These are phyloP conservation scores for Equus przewalskii DNA, from an alignment of 2,113 vertebrate species.

Conservation along the genomic window DNA sequence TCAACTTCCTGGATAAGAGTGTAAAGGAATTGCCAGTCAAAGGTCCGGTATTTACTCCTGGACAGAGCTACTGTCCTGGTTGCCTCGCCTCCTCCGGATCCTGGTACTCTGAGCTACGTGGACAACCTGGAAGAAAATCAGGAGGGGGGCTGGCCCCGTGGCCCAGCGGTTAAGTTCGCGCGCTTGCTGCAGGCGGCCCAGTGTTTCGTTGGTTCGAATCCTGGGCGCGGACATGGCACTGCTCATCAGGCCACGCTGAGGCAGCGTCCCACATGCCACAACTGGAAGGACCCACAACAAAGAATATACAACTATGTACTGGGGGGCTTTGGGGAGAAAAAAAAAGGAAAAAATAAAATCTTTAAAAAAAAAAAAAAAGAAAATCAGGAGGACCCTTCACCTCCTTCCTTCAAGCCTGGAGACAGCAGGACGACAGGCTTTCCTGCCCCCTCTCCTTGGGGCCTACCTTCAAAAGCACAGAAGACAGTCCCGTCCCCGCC, in stretches of 20 bases:
- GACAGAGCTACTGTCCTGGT: background rate
- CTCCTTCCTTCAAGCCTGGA: background rate
- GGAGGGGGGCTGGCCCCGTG: background rate
- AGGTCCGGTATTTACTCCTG: background rate
- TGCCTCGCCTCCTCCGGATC: background rate
- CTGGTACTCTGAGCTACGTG: background rate
- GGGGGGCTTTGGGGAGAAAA: too few species aligned
- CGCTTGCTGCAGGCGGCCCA: too few species aligned
- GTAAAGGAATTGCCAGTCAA: background rate
- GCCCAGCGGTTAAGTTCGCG: too few species aligned
- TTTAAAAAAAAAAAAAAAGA: background rate
- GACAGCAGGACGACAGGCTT: background rate
- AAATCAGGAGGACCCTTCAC: background rate
- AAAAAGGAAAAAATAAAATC: too few species aligned
- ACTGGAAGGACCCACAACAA: too few species aligned
- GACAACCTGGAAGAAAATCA: background rate
- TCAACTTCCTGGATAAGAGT: background rate
- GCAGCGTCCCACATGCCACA: too few species aligned
- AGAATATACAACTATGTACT: too few species aligned
- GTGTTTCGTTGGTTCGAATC: too few species aligned
- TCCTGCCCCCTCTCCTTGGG: background rate
- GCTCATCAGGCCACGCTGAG: too few species aligned
- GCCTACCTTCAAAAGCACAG: background rate
- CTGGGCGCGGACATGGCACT: too few species aligned
- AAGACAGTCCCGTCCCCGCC: background rate